Evolutionary conservation across 2,888 invertebrate genomes (phyloP).

Genomic region (Corbicula japonica): DNA sequence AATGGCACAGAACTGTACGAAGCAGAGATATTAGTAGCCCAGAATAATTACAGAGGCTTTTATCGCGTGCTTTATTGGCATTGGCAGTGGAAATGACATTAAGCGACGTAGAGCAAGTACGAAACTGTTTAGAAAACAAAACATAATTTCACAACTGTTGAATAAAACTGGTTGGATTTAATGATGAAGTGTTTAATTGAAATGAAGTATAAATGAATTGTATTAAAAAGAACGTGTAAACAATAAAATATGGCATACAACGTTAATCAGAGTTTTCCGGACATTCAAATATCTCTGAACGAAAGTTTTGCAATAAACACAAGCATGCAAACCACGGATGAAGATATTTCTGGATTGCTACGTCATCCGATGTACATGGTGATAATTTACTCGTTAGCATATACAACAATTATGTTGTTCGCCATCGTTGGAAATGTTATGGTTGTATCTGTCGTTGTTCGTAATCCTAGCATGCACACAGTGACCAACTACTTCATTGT

Average conservation of each 20-base stretch:
- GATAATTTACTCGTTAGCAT: constrained; percentile 83
- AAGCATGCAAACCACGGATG: not conserved
- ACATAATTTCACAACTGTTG: too few relatives aligned
- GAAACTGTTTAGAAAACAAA: too few relatives aligned
- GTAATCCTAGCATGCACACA: constrained; percentile 84
- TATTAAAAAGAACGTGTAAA: not conserved
- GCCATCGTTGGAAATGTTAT: constrained; percentile 85
- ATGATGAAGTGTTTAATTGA: too few relatives aligned
- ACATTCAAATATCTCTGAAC: not conserved
- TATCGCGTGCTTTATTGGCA: too few relatives aligned
- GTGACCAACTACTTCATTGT: constrained; percentile 85
- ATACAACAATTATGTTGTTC: constrained; percentile 83
- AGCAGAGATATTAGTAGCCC: too few relatives aligned
- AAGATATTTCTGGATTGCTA: constrained; percentile 44
- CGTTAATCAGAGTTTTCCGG: constrained; percentile 26
- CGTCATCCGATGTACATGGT: constrained; percentile 77
- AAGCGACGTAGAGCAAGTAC: too few relatives aligned
- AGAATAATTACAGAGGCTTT: too few relatives aligned
- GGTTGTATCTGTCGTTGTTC: constrained; percentile 84
- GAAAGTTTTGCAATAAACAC: not conserved
- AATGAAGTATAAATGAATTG: too few relatives aligned
- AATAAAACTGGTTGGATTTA: too few relatives aligned
- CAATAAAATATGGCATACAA: constrained; percentile 29
- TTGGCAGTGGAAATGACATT: too few relatives aligned
- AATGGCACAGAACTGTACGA: too few relatives aligned